Percentiles rank a stretch among this genome's conserved stretches.
phyloP scores from a whole-genome alignment of 2,113 vertebrate genomes.

The Thunnus thynnus region DNA sequence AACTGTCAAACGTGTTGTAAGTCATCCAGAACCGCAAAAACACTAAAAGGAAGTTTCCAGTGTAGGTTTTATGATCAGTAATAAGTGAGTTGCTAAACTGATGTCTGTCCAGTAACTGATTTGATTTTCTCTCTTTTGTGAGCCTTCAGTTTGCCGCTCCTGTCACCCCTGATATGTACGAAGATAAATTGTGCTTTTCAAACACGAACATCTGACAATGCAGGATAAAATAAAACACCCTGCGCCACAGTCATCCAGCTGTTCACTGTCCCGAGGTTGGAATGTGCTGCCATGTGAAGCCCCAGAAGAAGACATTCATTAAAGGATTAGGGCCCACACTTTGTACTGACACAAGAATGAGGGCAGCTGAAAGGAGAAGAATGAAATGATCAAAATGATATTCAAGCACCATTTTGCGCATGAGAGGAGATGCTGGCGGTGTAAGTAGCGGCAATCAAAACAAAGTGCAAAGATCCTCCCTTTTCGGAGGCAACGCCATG shows the following conservation, averaged over 20 bases:
- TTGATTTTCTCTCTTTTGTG: constrained; percentile 14
- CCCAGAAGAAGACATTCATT: constrained; percentile 72
- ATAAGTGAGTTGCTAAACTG: constrained; percentile 15
- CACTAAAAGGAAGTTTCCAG: constrained; percentile 40
- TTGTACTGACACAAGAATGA: constrained; percentile 78
- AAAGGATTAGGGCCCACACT: constrained; percentile 76
- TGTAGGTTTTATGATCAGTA: constrained; percentile 24
- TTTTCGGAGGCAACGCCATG: constrained; percentile 54
- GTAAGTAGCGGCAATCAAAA: constrained; percentile 75
- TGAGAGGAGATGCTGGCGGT: constrained; percentile 76
- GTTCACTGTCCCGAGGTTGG: constrained; percentile 59
- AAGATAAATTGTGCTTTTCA: constrained; percentile 41
- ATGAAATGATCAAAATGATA: constrained; percentile 75
- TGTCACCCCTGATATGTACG: constrained; percentile 30
- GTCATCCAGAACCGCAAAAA: constrained; percentile 39
- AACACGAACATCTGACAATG: constrained; percentile 61
- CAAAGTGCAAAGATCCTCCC: constrained; percentile 74
- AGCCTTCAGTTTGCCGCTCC: constrained; percentile 16
- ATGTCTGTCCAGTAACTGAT: constrained; percentile 10
- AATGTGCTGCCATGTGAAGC: constrained; percentile 75
- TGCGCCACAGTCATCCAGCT: constrained; percentile 61
- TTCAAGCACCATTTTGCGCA: constrained; percentile 75
- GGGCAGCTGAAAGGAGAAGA: constrained; percentile 72
- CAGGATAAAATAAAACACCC: constrained; percentile 62
- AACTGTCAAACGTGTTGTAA: constrained; percentile 24